Evolutionary conservation across 2,888 invertebrate species (phyloP).

Genomic region (Idaea dimidiata): DNA sequence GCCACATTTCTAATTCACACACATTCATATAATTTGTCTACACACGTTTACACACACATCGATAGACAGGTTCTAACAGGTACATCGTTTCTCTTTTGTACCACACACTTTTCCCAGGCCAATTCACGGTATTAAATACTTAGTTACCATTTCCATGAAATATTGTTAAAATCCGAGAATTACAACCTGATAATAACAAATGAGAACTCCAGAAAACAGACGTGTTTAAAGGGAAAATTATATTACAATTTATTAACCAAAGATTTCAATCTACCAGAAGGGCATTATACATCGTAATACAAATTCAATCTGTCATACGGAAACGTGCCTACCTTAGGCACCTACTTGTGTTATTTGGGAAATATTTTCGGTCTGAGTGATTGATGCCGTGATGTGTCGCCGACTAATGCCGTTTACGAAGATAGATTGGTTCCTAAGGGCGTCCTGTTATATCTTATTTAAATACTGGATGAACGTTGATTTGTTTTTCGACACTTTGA

Average conservation of each 20-base stretch:
- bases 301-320: constrained; percentile 53
- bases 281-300: constrained; percentile 37
- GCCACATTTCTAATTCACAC: too few relatives aligned
- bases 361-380: constrained; percentile 60
- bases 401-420: constrained; percentile 55
- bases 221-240: neutral
- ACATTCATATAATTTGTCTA: too few relatives aligned
- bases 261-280: constrained; percentile 3
- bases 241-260: neutral
- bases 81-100: too few relatives aligned
- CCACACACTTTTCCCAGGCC: too few relatives aligned
- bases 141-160: too few relatives aligned
- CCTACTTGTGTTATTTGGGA: constrained; percentile 46
- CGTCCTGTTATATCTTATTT: constrained; percentile 41
- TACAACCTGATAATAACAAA: too few relatives aligned
- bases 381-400: constrained; percentile 64
- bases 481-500: neutral
- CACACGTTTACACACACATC: too few relatives aligned
- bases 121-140: too few relatives aligned
- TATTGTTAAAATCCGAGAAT: too few relatives aligned
- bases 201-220: too few relatives aligned
- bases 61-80: too few relatives aligned
- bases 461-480: constrained; percentile 17
- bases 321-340: constrained; percentile 36
- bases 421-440: constrained; percentile 62